Evolutionary conservation across 2,113 vertebrate genomes (phyloP), one percentile per base, ranked within the genome.

Genomic region (Gymnobelideus leadbeateri): DNA sequence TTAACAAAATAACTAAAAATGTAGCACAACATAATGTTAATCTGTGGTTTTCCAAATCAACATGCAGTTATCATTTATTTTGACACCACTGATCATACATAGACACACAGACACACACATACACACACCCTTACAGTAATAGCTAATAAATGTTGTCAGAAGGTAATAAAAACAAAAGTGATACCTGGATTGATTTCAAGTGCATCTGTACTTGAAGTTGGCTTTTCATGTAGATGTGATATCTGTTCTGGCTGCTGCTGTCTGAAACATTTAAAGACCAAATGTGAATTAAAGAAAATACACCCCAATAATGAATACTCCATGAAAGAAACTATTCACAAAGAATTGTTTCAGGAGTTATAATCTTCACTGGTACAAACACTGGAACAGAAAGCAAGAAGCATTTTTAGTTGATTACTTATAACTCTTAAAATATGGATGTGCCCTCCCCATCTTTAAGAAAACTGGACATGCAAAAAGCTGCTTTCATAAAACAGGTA

Each of bases 181-280:
- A 0, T 98, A 99, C 99, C 98, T 97, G 91, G 92, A 2, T 96
- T 98, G 91, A 84, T 49, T 93, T 96, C 95, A 0, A 25, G 93
- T 37, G 96, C 52, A 95, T 96, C 91, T 53, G 98, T 96, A 95
- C 96, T 98, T 92, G 92, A 95, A 96, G 92, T 90, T 11, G 94
- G 95, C 77, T 95, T 98, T 49, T 96, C 97, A 19, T 37, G 49
- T 0, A 96, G 26, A 0, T 91, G 90, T 0, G 90, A 92, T 11
- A 57, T 95, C 92, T 16, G 97, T 93, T 95, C 97, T 91, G 98
- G 96, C 51, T 98, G 98, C 51, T 98, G 98, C 91, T 98, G 98
- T 92, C 99, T 99, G 93, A 61, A 98, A 98, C 89, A 61, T 12
- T 93, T 28, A 94, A 91, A 97, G 47, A 84, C 54, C 61, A 26